Evolutionary conservation across 2,888 invertebrate genomes (phyloP).

Genomic region (Tanypteryx hageni): DNA sequence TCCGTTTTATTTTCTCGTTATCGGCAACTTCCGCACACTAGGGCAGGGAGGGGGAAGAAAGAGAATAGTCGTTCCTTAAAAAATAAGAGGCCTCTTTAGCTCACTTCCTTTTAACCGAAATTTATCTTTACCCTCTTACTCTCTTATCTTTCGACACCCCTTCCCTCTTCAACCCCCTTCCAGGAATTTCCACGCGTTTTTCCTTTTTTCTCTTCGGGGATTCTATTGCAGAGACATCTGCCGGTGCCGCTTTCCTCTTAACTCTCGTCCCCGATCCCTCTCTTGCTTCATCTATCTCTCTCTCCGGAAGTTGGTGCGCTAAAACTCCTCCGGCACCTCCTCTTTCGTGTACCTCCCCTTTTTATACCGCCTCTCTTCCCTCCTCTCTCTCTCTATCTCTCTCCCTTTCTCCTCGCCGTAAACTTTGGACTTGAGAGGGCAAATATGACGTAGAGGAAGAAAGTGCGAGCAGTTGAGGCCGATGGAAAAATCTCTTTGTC

Average conservation of each 20-base stretch:
- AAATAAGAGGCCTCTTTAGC: neutral
- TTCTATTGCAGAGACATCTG: conserved; percentile 27
- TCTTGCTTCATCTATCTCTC: neutral
- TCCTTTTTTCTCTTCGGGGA: neutral
- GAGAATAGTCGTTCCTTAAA: neutral
- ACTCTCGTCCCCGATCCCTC: neutral
- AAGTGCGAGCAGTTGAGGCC: neutral
- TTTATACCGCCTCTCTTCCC: neutral
- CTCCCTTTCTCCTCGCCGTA: neutral
- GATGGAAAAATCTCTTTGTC: too few species aligned
- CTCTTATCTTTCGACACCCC: neutral
- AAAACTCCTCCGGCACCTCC: conserved; percentile 38
- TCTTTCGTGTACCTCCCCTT: conserved; percentile 45
- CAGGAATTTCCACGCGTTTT: neutral
- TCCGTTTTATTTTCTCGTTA: neutral
- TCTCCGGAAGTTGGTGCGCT: conserved; percentile 48
- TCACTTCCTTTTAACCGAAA: neutral
- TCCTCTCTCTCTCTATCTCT: conserved; percentile 18
- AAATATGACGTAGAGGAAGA: neutral
- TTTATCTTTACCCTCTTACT: neutral
- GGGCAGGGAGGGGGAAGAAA: neutral
- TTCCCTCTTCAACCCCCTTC: neutral
- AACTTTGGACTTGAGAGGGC: conserved; percentile 14
- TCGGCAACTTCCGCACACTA: neutral
- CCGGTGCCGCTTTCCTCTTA: neutral